Conservation (phyloP, 2,888 invertebrate genomes). For the Brachypalpus laphriformis region DNA sequence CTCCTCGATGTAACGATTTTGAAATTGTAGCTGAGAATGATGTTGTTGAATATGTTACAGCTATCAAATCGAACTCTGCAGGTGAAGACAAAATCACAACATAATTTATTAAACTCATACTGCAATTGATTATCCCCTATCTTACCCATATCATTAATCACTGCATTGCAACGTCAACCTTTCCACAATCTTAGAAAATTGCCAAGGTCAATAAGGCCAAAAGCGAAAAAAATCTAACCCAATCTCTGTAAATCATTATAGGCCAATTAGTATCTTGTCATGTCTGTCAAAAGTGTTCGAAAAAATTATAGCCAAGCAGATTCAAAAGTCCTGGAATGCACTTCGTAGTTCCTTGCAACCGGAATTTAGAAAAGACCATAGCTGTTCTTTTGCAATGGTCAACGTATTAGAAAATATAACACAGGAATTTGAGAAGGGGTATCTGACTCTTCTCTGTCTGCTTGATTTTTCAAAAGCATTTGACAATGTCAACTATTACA, state of each 20-base stretch:
- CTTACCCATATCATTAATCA: background rate
- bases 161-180: background rate
- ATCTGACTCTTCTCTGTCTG: background rate
- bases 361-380: background rate
- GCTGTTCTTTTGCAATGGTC: background rate
- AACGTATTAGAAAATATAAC: slow-evolving; percentile 22
- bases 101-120: background rate
- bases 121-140: background rate
- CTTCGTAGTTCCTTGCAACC: background rate
- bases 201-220: background rate
- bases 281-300: background rate
- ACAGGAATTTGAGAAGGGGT: background rate
- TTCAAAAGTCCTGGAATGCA: background rate
- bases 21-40: background rate
- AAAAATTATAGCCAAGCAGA: background rate
- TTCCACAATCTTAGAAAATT: background rate
- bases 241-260: background rate
- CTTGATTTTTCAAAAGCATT: background rate
- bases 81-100: background rate
- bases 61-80: background rate
- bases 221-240: background rate
- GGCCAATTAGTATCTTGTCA: background rate
- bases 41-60: background rate
- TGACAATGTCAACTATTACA: too few species aligned
- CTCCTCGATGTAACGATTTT: too few species aligned